These are phyloP conservation scores for Hirudinaria manillensis DNA, from an alignment of 2,888 invertebrate genomes.

Conservation along the genomic window DNA sequence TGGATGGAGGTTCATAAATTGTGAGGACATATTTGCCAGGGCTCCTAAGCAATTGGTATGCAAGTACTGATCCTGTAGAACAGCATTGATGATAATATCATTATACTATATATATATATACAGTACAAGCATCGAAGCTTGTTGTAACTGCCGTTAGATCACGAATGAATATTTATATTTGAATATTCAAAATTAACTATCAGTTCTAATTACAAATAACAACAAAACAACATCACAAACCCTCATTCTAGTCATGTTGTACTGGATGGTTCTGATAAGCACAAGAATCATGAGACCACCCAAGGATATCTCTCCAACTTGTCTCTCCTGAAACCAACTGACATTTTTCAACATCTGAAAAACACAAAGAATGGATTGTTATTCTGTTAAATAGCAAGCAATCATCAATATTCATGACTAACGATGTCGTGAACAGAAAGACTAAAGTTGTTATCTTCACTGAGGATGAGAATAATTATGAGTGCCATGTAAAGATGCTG, in stretches of 20 bases:
- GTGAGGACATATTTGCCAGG: slow-evolving; percentile 91
- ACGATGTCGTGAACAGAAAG: slow-evolving; percentile 88
- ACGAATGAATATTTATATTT: too few relatives aligned
- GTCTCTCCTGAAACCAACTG: slow-evolving; percentile 85
- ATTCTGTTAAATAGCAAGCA: neutral
- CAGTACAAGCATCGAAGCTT: too few relatives aligned
- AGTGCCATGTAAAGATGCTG: slow-evolving; percentile 99
- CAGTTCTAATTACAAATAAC: too few relatives aligned
- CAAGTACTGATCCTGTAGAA: slow-evolving; percentile 76
- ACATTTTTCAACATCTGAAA: slow-evolving; percentile 75
- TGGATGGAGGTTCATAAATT: slow-evolving; percentile 83
- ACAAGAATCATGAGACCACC: slow-evolving; percentile 89
- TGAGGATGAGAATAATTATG: slow-evolving; percentile 86
- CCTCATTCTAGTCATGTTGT: slow-evolving; percentile 89
- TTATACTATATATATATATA: too few relatives aligned
- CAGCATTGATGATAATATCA: too few relatives aligned
- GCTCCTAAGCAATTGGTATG: slow-evolving; percentile 98
- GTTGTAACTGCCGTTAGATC: too few relatives aligned
- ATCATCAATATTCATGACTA: slow-evolving; percentile 54
- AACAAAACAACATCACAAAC: slow-evolving; percentile 50
- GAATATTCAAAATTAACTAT: too few relatives aligned
- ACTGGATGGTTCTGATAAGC: slow-evolving; percentile 90
- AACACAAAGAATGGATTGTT: neutral
- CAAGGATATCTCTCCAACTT: slow-evolving; percentile 80
- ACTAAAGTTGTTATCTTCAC: slow-evolving; percentile 91